Conservation (phyloP, 37 sponge, comb jelly and placozoan genomes). For the Hexactinellida sp. region DNA sequence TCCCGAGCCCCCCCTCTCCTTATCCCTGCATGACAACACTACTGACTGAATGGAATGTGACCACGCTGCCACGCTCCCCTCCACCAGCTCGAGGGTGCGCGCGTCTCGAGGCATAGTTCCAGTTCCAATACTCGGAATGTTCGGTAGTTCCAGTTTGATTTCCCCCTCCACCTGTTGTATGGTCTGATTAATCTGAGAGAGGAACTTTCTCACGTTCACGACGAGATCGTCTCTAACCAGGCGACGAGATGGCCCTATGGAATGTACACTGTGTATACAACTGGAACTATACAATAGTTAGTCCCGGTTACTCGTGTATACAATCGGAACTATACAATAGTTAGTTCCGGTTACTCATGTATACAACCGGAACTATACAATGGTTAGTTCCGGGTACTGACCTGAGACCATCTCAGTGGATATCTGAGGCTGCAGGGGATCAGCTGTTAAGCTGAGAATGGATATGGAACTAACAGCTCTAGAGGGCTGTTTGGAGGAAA, state of each 20-base stretch:
- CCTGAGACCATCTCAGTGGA: background rate
- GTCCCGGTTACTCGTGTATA: background rate
- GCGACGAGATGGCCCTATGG: slow-evolving; percentile 16
- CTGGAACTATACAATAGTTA: background rate
- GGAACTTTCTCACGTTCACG: slow-evolving; percentile 86
- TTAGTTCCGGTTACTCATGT: too few species aligned
- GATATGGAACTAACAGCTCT: background rate
- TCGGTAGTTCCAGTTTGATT: slow-evolving; percentile 79
- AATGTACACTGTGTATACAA: background rate
- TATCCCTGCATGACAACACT: slow-evolving; percentile 59
- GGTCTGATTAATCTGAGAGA: slow-evolving; percentile 52
- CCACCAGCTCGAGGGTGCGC: slow-evolving; percentile 43
- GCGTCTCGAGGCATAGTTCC: slow-evolving; percentile 30
- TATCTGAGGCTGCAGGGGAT: background rate
- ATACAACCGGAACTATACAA: too few species aligned
- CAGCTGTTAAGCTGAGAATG: background rate
- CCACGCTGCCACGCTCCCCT: slow-evolving; percentile 71
- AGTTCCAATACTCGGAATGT: slow-evolving; percentile 15
- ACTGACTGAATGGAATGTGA: slow-evolving; percentile 46
- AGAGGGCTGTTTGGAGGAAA: background rate
- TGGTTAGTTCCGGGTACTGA: too few species aligned
- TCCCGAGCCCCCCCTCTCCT: slow-evolving; percentile 65
- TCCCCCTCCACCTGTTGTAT: slow-evolving; percentile 93
- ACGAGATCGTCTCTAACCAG: slow-evolving; percentile 84
- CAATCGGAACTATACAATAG: too few species aligned